These are phyloP conservation scores for Nixonia krombeini DNA, from an alignment of 1,140 invertebrate species.

Conservation along the genomic window DNA sequence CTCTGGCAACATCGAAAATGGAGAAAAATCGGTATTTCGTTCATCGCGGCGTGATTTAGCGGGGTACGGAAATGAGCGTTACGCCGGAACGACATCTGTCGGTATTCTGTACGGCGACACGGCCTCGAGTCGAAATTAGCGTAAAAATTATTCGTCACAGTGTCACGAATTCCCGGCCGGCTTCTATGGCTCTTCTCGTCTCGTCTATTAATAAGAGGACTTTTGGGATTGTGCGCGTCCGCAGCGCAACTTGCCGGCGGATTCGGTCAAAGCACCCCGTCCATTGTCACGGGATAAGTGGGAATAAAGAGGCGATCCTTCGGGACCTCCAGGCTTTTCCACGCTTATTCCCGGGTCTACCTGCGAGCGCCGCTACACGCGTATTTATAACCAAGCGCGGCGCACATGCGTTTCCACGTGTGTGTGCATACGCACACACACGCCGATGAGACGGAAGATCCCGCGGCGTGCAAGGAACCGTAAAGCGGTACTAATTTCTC, in stretches of 20 bases:
- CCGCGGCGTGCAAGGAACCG: constrained; percentile 16
- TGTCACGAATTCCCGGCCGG: constrained; percentile 7
- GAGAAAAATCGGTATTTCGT: too few relatives aligned
- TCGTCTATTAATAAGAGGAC: constrained; percentile 13
- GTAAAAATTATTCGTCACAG: constrained; percentile 39
- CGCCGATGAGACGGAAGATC: constrained; percentile 4
- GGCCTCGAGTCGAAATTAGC: constrained; percentile 21
- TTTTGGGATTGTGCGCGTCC: constrained; percentile 10
- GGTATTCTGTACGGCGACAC: constrained; percentile 1
- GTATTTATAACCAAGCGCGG: background rate
- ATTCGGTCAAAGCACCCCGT: constrained; percentile 15
- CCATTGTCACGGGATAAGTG: constrained; percentile 19
- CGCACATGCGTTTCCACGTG: background rate
- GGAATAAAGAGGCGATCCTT: constrained; percentile 23
- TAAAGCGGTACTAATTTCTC: constrained; percentile 33
- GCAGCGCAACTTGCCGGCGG: constrained; percentile 1
- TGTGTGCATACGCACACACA: constrained; percentile 4
- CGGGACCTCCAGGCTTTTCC: constrained; percentile 8
- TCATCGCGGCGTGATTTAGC: too few relatives aligned
- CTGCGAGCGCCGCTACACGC: constrained; percentile 2
- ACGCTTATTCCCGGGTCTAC: constrained; percentile 8
- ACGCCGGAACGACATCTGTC: constrained; percentile 11
- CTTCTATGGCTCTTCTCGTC: constrained; percentile 4
- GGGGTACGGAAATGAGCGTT: background rate
- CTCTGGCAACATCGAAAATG: too few relatives aligned